These are phyloP conservation scores for Drosophila ambigua DNA, from an alignment of 1,140 invertebrate genomes.

Conservation along the genomic window DNA sequence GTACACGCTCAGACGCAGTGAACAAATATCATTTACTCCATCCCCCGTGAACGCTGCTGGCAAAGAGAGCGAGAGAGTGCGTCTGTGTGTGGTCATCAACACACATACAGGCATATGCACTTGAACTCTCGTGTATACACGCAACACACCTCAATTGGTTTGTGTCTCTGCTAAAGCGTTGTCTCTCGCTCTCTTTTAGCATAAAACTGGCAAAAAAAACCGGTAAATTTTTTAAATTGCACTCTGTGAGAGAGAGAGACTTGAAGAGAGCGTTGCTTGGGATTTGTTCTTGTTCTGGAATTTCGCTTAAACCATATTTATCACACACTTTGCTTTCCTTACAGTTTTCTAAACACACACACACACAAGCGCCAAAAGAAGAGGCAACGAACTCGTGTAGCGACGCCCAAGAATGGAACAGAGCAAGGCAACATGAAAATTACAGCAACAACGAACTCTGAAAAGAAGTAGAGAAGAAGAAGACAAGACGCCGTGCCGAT, in stretches of 20 bases:
- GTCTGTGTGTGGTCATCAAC: background rate
- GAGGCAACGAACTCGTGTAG: constrained; percentile 74
- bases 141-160: constrained; percentile 76
- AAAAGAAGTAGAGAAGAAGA: constrained; percentile 57
- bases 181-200: constrained; percentile 27
- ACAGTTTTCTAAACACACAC: constrained; percentile 77
- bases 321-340: constrained; percentile 77
- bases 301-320: constrained; percentile 72
- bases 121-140: constrained; percentile 60
- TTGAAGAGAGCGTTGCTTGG: constrained; percentile 17
- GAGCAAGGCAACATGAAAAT: constrained; percentile 77
- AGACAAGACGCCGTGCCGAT: constrained; percentile 4
- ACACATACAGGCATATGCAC: constrained; percentile 46
- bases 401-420: constrained; percentile 80
- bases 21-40: constrained; percentile 48
- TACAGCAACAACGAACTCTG: constrained; percentile 59
- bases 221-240: constrained; percentile 70
- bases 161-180: constrained; percentile 53
- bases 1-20: constrained; percentile 22
- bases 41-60: constrained; percentile 31
- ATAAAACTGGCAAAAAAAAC: constrained; percentile 76
- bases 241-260: constrained; percentile 15
- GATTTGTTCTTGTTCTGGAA: constrained; percentile 43
- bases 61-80: constrained; percentile 50
- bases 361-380: constrained; percentile 34